A percentile compares a stretch with the other conserved stretches of the same genome.
Conservation (phyloP, 2,797 vertebrate species). For the Stomatorhinus walkeri region DNA sequence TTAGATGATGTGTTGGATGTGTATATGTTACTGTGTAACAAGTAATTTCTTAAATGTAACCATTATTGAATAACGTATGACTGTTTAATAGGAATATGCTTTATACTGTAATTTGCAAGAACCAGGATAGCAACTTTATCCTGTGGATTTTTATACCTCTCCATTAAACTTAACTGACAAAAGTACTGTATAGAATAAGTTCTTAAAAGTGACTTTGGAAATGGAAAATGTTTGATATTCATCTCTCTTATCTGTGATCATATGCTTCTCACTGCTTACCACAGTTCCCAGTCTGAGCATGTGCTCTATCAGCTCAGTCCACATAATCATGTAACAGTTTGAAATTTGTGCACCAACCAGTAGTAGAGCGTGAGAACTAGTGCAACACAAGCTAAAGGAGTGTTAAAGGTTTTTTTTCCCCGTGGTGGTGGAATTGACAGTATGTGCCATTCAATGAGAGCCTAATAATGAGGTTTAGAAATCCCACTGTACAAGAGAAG, state of each 20-base stretch:
- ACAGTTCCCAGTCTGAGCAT: not conserved
- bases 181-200: too few species aligned
- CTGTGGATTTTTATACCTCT: not conserved
- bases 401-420: not conserved
- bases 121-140: not conserved
- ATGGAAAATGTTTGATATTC: not conserved
- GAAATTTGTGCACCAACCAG: not conserved
- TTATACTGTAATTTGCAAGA: not conserved
- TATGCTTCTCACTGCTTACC: not conserved
- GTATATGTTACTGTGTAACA: not conserved
- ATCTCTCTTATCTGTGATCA: not conserved
- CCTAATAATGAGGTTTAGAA: not conserved
- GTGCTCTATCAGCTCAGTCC: not conserved
- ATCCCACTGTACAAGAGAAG: not conserved
- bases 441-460: not conserved
- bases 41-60: not conserved
- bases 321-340: not conserved
- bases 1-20: not conserved
- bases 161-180: not conserved
- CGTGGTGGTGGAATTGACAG: not conserved
- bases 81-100: not conserved
- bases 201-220: not conserved
- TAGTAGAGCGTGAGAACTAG: not conserved
- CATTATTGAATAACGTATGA: not conserved
- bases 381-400: not conserved